A percentile compares a stretch with the other conserved stretches of the same genome.
Conservation (phyloP, 1,140 invertebrate genomes). For the Calephelis nemesis region DNA sequence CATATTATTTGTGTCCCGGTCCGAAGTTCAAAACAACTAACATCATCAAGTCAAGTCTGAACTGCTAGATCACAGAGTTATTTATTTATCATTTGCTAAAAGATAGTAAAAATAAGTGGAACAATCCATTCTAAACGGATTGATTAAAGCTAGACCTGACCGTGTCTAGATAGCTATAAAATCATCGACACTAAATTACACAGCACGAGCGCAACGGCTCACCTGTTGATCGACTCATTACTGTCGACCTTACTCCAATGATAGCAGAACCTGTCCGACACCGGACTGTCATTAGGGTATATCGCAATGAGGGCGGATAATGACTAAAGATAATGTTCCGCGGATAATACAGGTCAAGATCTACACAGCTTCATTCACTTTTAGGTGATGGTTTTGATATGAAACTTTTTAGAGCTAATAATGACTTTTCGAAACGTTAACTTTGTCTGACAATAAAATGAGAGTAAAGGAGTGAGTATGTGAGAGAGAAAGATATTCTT, state of each 20-base stretch:
- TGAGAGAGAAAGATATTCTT: no score
- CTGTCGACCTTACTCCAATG: constrained; percentile 50
- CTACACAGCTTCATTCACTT: constrained; percentile 17
- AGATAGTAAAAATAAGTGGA: not conserved
- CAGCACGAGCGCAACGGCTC: constrained; percentile 39
- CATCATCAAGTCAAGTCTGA: no score
- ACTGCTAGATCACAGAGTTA: no score
- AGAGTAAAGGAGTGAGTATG: no score
- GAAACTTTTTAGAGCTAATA: no score
- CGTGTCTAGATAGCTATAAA: constrained; percentile 25
- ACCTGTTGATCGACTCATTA: constrained; percentile 60
- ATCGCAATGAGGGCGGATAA: constrained; percentile 42
- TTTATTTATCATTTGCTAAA: not conserved
- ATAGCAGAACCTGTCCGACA: constrained; percentile 49
- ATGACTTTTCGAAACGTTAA: not conserved
- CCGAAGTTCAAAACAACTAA: no score
- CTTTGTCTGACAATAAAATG: not conserved
- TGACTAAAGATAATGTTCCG: constrained; percentile 32
- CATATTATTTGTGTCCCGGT: no score
- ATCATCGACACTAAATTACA: constrained; percentile 37
- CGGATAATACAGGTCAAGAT: constrained; percentile 56
- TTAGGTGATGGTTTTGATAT: no score
- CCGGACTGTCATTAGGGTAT: constrained; percentile 55
- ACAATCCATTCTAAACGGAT: not conserved
- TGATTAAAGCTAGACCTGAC: not conserved